Percentiles rank a stretch among this genome's conserved stretches.
These are phyloP conservation scores for Luscinia megarhynchos DNA, from an alignment of 2,797 vertebrate genomes.

Conservation along the genomic window DNA sequence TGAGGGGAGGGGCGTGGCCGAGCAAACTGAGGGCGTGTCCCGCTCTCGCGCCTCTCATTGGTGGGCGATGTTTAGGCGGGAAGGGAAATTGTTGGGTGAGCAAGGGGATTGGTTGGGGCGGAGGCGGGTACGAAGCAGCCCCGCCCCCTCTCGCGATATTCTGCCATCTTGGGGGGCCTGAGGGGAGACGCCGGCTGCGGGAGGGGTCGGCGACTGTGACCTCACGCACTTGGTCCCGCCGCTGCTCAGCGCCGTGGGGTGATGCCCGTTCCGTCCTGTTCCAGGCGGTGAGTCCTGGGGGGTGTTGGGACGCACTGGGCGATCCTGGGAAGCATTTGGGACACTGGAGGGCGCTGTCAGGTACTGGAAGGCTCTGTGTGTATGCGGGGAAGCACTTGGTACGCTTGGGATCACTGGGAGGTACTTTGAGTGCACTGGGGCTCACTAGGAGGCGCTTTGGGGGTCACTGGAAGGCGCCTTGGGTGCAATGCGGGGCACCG, in stretches of 20 bases:
- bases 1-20: too few species aligned
- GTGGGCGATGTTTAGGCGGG: not conserved
- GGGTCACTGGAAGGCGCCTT: not conserved
- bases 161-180: not conserved
- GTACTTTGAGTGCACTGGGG: too few species aligned
- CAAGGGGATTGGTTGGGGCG: not conserved
- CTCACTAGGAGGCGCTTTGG: not conserved
- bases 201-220: not conserved
- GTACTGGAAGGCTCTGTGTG: not conserved
- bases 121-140: rapidly evolving
- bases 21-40: too few species aligned
- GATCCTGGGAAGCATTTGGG: too few species aligned
- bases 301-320: too few species aligned
- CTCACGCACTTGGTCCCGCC: too few species aligned
- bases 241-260: too few species aligned
- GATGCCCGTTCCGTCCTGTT: not conserved
- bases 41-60: not conserved
- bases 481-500: not conserved
- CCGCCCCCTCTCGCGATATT: not conserved
- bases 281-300: not conserved
- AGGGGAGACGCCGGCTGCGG: not conserved
- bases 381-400: not conserved
- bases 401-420: not conserved
- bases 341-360: not conserved
- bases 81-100: rapidly evolving